Base-by-base conservation (phyloP, 2,888 invertebrate genomes). In the Macrostomum cliftonense region DNA sequence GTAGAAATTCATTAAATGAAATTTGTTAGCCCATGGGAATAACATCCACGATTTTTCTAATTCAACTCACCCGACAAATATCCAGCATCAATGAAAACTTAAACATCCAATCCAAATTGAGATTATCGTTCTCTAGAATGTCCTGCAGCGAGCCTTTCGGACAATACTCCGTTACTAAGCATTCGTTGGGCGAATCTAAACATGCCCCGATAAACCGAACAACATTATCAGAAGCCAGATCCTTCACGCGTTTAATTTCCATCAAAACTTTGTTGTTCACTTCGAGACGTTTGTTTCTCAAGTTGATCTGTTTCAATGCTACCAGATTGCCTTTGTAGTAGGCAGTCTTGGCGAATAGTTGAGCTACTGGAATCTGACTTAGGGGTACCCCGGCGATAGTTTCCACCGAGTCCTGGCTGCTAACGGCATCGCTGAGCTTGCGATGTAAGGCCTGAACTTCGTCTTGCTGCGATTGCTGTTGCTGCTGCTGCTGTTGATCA, bases 141-240 rank as follows among this genome's bases (percentile, higher is more conserved):
- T 74, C 74, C 63, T 70, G 70, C 43, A 91, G 73, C 36, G 86
- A 88, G 37, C 93, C 91, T 70, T 86, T 86, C 1, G 86, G 87
- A 63, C 93, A 95, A 68, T 93, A 95, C 71, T 97, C 97, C 0
- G 88, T 91, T 16, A 97, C 75, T 1, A 97, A 74, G 64, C 86
- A 85, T 59, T 82, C 79, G 55, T 74, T 63, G 0, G 86, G 83
- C 0, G 78, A 77, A 57, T 95, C 91, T 38, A 83, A 73, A 58
- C 87, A 88, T 0, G 88, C 87, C 1, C 95, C 97, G 55, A 84
- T 84, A 71, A 97, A 95, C 60, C 91, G 77, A 7, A 83, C 84
- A 59, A 87, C 74, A 68, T 87, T 84, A 63, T 87, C 84, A 65
- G 85, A 82, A 57, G 84, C 82, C 37, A 88, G 71, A 64, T 87